These are phyloP conservation scores for Megastigmus dorsalis DNA, from an alignment of 2,888 invertebrate species.

Conservation along the genomic window DNA sequence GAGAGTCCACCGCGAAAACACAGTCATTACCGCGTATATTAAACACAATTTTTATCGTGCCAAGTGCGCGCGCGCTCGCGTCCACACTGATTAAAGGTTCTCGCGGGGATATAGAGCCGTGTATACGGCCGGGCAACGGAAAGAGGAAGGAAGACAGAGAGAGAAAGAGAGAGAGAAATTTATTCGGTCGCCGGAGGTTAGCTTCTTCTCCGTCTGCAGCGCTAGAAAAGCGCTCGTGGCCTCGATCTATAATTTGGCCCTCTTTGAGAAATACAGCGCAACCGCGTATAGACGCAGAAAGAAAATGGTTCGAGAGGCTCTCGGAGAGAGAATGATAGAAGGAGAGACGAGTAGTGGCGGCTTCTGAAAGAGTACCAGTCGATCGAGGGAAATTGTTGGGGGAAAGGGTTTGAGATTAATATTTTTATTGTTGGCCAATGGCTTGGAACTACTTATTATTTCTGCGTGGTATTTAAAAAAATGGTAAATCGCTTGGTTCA, in stretches of 20 bases:
- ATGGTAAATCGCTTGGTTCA: too few relatives aligned
- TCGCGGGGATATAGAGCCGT: too few relatives aligned
- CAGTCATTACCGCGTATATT: conserved; percentile 44
- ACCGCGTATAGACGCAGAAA: conserved; percentile 19
- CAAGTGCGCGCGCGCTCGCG: conserved; percentile 19
- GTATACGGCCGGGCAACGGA: too few relatives aligned
- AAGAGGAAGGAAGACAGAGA: too few relatives aligned
- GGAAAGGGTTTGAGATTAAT: too few relatives aligned
- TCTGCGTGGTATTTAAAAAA: too few relatives aligned
- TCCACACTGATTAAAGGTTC: conserved; percentile 48
- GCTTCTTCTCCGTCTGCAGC: background rate
- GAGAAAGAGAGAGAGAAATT: conserved; percentile 31
- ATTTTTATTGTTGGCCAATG: too few relatives aligned
- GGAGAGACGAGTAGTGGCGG: background rate
- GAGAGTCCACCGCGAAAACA: conserved; percentile 31
- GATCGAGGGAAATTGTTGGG: too few relatives aligned
- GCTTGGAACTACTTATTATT: too few relatives aligned
- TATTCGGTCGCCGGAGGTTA: conserved; percentile 42
- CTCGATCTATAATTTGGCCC: conserved; percentile 59
- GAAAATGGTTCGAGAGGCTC: conserved; percentile 10
- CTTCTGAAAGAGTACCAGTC: background rate
- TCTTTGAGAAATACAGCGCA: conserved; percentile 43
- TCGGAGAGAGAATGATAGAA: conserved; percentile 10
- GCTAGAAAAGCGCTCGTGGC: conserved; percentile 37
- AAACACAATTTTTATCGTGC: conserved; percentile 43